These are phyloP conservation scores for Aplodontia rufa DNA, from an alignment of 2,113 vertebrate genomes.

Conservation along the genomic window DNA sequence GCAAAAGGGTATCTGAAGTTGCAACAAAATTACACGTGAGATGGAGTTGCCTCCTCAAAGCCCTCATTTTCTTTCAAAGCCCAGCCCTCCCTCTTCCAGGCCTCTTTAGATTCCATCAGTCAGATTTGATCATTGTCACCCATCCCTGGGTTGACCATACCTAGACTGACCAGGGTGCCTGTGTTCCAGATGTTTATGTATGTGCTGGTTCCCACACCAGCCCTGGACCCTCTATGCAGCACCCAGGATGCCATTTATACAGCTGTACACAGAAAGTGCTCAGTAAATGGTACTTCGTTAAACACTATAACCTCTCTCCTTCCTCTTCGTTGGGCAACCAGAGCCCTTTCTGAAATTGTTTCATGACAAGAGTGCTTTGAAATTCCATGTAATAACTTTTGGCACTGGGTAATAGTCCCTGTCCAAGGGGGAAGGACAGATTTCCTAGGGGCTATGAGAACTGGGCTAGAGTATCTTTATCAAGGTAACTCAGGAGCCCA, in stretches of 20 bases:
- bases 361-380: neutral
- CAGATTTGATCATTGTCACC: neutral
- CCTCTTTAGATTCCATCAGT: neutral
- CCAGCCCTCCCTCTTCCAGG: neutral
- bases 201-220: neutral
- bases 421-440: neutral
- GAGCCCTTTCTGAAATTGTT: neutral
- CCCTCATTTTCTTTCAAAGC: neutral
- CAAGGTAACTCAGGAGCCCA: neutral
- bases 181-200: neutral
- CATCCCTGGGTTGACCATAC: neutral
- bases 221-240: neutral
- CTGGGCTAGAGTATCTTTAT: neutral
- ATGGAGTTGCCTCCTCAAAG: neutral
- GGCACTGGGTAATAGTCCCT: neutral
- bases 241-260: neutral
- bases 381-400: neutral
- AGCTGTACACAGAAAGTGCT: neutral
- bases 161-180: neutral
- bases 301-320: neutral
- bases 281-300: neutral
- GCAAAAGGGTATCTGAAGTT: neutral
- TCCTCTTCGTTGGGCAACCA: neutral
- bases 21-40: neutral
- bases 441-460: neutral